Evolutionary conservation across 2,797 vertebrate genomes (phyloP).

Genomic region (Schizothorax lantsangensis): DNA sequence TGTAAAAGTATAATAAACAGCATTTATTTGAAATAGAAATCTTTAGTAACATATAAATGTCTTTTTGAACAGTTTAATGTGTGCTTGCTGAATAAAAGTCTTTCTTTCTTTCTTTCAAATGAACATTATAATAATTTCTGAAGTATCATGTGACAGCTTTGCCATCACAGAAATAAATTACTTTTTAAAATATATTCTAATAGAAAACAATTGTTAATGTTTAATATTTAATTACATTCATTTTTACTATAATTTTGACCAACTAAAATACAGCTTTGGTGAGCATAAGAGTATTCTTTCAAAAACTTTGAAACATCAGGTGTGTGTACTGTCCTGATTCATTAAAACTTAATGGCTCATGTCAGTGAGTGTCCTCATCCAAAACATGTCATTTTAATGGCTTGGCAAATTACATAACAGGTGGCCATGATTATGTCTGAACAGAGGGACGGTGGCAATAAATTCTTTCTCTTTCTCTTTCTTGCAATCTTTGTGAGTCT

Average conservation of each 20-base stretch:
- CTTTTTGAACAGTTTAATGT: no score
- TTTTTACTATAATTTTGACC: not conserved
- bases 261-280: not conserved
- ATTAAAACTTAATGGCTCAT: constrained; percentile 1
- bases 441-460: constrained; percentile 3
- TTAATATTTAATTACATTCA: not conserved
- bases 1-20: not conserved
- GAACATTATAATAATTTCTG: no score
- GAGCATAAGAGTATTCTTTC: not conserved
- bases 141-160: no score
- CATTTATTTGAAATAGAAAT: not conserved
- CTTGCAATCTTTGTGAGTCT: constrained; percentile 21
- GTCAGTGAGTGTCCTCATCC: constrained; percentile 7
- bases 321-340: not conserved
- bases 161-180: no score
- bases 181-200: no score
- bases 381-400: constrained; percentile 20
- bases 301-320: not conserved
- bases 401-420: constrained; percentile 21
- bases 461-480: constrained; percentile 17
- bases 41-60: no score
- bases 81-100: no score
- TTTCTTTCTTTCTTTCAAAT: no score
- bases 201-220: not conserved
- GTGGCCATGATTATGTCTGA: constrained; percentile 22